phyloP scores from a whole-genome alignment of 1,140 invertebrate species.

The Andricus grossulariae region DNA sequence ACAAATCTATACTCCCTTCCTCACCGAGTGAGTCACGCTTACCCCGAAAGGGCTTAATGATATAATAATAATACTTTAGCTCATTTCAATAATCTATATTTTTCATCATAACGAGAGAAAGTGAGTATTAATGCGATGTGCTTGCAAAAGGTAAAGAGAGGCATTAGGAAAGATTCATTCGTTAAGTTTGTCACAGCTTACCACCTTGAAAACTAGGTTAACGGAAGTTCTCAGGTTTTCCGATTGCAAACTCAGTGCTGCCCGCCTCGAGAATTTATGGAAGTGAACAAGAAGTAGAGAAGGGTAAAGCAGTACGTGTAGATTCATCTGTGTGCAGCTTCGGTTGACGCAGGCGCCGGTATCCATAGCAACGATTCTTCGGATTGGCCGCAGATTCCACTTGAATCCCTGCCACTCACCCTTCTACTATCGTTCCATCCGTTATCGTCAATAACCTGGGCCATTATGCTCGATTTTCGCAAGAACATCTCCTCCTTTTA shows the following conservation, averaged over 20 bases:
- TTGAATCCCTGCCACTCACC: slow-evolving; percentile 67
- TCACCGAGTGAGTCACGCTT: too few relatives aligned
- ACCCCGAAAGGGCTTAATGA: too few relatives aligned
- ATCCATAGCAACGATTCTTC: slow-evolving; percentile 74
- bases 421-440: slow-evolving; percentile 60
- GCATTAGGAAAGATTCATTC: slow-evolving; percentile 31
- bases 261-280: slow-evolving; percentile 9
- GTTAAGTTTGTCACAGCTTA: slow-evolving; percentile 65
- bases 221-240: slow-evolving; percentile 60
- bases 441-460: slow-evolving; percentile 70
- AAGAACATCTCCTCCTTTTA: neutral
- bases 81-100: too few relatives aligned
- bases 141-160: too few relatives aligned
- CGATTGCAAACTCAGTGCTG: slow-evolving; percentile 33
- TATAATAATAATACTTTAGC: too few relatives aligned
- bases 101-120: too few relatives aligned
- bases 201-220: slow-evolving; percentile 67
- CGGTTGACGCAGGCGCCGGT: slow-evolving; percentile 71
- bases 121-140: too few relatives aligned
- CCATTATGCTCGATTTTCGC: slow-evolving; percentile 5
- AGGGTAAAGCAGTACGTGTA: slow-evolving; percentile 36
- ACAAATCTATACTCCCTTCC: too few relatives aligned
- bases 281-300: slow-evolving; percentile 30
- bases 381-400: slow-evolving; percentile 75
- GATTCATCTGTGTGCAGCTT: slow-evolving; percentile 52